These are phyloP conservation scores for Brachypalpus laphriformis DNA, from an alignment of 2,888 invertebrate species.

Conservation along the genomic window DNA sequence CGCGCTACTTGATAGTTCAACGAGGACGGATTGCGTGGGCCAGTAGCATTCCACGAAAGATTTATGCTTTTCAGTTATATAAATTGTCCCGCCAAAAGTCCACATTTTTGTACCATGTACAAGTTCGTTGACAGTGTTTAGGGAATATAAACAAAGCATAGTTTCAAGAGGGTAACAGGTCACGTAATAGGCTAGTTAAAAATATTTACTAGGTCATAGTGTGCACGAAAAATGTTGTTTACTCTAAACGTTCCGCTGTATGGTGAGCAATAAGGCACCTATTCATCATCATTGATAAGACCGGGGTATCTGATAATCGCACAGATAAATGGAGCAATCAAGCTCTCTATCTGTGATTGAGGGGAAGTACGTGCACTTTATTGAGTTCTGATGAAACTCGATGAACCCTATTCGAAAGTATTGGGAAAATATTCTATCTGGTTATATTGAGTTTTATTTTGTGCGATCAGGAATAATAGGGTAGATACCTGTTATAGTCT, in stretches of 20 bases:
- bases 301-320: conserved; percentile 9
- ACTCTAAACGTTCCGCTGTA: not conserved
- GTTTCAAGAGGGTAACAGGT: conserved; percentile 3
- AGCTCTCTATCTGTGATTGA: conserved; percentile 15
- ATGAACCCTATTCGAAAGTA: not conserved
- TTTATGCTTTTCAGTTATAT: conserved; percentile 13
- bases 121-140: conserved; percentile 19
- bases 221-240: conserved; percentile 11
- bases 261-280: not conserved
- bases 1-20: conserved; percentile 1
- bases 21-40: conserved; percentile 4
- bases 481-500: too few species aligned
- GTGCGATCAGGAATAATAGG: too few species aligned
- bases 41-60: not conserved
- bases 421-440: not conserved
- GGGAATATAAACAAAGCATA: not conserved
- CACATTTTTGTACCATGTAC: not conserved
- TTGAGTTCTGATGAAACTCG: conserved; percentile 33
- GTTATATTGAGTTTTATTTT: not conserved
- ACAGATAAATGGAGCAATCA: conserved; percentile 49
- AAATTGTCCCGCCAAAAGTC: not conserved
- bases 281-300: conserved; percentile 25
- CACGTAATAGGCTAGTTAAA: conserved; percentile 8
- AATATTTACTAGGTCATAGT: conserved; percentile 22
- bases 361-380: conserved; percentile 40